These are phyloP conservation scores for Mobula birostris DNA, from an alignment of 2,113 vertebrate species.

Conservation along the genomic window DNA sequence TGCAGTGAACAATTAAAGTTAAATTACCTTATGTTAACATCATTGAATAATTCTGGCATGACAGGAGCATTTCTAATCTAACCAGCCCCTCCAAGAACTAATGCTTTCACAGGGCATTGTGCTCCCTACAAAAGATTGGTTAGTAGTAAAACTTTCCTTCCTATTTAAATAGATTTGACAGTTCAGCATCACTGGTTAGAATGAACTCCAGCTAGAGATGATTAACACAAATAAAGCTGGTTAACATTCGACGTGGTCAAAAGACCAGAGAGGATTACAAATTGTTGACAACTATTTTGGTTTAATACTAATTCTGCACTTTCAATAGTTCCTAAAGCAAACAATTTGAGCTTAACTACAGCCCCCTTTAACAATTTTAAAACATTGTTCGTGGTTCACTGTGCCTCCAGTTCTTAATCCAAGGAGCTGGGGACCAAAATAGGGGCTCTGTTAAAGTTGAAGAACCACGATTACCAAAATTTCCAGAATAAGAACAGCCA, in stretches of 20 bases:
- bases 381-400: too few species aligned
- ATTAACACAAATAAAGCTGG: not conserved
- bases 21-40: not conserved
- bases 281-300: too few species aligned
- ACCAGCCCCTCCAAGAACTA: not conserved
- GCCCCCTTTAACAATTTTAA: too few species aligned
- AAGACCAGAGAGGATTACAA: not conserved
- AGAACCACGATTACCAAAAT: too few species aligned
- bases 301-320: too few species aligned
- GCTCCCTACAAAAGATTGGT: not conserved
- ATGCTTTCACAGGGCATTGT: not conserved
- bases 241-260: not conserved
- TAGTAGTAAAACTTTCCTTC: not conserved
- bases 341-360: too few species aligned
- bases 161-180: not conserved
- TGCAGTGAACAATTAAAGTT: not conserved
- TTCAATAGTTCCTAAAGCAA: too few species aligned
- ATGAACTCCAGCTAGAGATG: not conserved
- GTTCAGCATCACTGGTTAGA: not conserved
- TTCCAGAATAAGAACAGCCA: too few species aligned
- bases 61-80: not conserved
- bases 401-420: too few species aligned
- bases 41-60: not conserved
- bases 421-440: too few species aligned
- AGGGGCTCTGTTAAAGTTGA: too few species aligned